Base-by-base conservation (phyloP, 2,113 vertebrate genomes). In the Oplegnathus fasciatus region DNA sequence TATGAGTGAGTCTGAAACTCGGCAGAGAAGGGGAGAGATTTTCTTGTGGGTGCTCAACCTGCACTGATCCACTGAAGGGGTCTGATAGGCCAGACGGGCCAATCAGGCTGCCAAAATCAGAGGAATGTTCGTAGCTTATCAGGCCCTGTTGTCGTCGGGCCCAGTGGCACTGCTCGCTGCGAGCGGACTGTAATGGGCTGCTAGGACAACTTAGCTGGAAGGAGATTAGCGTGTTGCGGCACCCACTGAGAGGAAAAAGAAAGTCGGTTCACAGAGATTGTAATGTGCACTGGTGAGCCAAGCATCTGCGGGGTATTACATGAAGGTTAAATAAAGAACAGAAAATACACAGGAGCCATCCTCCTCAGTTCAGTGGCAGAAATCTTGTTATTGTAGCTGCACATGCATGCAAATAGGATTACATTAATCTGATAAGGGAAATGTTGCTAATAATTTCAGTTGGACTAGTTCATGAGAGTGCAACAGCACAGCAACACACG, bases 21-120 rank as follows among this genome's bases (percentile, higher is more conserved):
- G n/a, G 72, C 55, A 17, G 44, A 62, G 80, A 55, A 66, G 58
- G 32, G 26, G 68, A 37, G 80, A 71, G 74, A 82, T 90, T 84
- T 84, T 86, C 80, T 88, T 90, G 89, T 78, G 89, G 86, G 76
- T 85, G 84, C 92, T 89, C 91, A 89, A 89, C 88, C 91, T 89
- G 86, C 83, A 88, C 89, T 88, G 93, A 94, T 94, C 90, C 89
- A 86, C 83, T 82, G 88, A 85, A 87, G 80, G 78, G 69, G 70
- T 81, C 48, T 82, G 93, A 89, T 88, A 78, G 84, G 88, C 85
- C 88, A 88, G 88, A 86, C 75, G 75, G 80, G 68, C 79, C 82
- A 89, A 91, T 92, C 88, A 55, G 64, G 37, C 66, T 62, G 85
- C 79, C 84, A 73, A 24, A 84, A 91, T 91, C 84, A 68, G 64